Evolutionary conservation across 2,888 invertebrate genomes (phyloP).

Genomic region (Meandrusa payeni): DNA sequence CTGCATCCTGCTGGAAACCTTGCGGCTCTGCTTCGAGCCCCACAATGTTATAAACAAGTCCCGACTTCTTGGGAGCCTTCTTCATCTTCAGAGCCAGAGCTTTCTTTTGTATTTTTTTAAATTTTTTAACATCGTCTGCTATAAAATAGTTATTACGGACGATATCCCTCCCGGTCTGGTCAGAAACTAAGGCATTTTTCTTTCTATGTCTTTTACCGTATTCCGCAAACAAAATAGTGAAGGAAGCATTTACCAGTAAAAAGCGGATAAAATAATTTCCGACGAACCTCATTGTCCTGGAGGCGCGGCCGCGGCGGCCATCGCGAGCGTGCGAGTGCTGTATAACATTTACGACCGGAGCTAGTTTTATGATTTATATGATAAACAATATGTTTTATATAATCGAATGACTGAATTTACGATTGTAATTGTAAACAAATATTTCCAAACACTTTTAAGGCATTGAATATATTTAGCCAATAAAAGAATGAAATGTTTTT

Average conservation of each 20-base stretch:
- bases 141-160: conserved; percentile 9
- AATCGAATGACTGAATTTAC: too few relatives aligned
- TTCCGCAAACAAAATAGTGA: neutral
- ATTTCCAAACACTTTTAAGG: too few relatives aligned
- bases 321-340: neutral
- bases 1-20: conserved; percentile 40
- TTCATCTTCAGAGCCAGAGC: neutral
- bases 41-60: neutral
- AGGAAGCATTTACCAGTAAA: neutral
- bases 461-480: too few relatives aligned
- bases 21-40: conserved; percentile 3
- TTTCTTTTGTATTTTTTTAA: conserved; percentile 6
- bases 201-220: too few relatives aligned
- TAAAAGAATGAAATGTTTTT: too few relatives aligned
- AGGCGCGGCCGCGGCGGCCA: conserved; percentile 1
- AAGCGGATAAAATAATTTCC: neutral
- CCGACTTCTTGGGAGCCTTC: neutral
- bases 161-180: too few relatives aligned
- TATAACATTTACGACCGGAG: neutral
- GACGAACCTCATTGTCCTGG: conserved; percentile 4
- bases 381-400: too few relatives aligned
- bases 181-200: too few relatives aligned
- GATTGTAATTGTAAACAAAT: too few relatives aligned
- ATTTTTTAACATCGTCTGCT: neutral
- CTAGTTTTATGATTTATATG: too few relatives aligned